phyloP scores from a whole-genome alignment of 92 coral and sea anemone genomes.

The Heliopora coerulea region DNA sequence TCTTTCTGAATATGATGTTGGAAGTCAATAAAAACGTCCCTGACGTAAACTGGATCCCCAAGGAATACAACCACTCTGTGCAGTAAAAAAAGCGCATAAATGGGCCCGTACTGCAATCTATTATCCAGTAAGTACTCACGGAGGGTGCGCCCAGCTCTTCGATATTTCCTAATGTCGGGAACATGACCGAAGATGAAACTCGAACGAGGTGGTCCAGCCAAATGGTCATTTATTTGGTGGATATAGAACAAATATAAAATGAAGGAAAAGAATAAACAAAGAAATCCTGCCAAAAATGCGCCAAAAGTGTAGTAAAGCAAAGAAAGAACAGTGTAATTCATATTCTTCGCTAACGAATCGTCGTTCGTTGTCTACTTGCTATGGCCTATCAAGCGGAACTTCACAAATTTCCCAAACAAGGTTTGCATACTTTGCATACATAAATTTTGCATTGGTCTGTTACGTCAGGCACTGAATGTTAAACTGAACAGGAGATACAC shows the following conservation, averaged over 20 bases:
- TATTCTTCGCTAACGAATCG: too few relatives aligned
- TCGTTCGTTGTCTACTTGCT: too few relatives aligned
- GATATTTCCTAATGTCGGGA: constrained; percentile 38
- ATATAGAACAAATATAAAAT: constrained; percentile 35
- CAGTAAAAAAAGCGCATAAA: constrained; percentile 51
- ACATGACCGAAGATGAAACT: constrained; percentile 62
- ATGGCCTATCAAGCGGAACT: too few relatives aligned
- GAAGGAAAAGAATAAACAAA: constrained; percentile 10
- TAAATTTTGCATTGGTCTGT: too few relatives aligned
- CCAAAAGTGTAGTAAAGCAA: neutral
- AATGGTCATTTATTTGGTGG: constrained; percentile 51
- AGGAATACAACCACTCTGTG: constrained; percentile 47
- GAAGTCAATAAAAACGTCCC: constrained; percentile 44
- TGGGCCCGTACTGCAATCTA: constrained; percentile 55
- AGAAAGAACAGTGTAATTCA: neutral
- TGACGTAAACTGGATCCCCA: constrained; percentile 44
- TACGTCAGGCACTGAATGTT: too few relatives aligned
- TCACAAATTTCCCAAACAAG: too few relatives aligned
- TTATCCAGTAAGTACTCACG: constrained; percentile 28
- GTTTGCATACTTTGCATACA: too few relatives aligned
- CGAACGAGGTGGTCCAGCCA: constrained; percentile 71
- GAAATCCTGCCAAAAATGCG: neutral
- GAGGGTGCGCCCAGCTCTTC: constrained; percentile 32
- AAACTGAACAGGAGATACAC: too few relatives aligned
- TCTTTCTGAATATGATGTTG: constrained; percentile 10